phyloP scores from a whole-genome alignment of 2,797 vertebrate genomes.

The Nyctibius grandis region DNA sequence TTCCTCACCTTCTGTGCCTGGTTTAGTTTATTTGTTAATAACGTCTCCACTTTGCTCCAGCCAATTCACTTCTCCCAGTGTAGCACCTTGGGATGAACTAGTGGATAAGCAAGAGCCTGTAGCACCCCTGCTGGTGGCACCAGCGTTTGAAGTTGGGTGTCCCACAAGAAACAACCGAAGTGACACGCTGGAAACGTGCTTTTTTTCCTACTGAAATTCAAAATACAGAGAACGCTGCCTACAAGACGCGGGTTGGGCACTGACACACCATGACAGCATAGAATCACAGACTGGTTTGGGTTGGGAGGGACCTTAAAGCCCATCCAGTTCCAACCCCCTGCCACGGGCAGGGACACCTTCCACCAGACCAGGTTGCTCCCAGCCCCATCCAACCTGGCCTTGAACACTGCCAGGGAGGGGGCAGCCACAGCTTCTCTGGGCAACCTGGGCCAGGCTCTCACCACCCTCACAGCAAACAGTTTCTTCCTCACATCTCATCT shows the following conservation, averaged over 20 bases:
- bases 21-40: too few species aligned
- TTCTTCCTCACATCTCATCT: too few species aligned
- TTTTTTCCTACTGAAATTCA: background rate
- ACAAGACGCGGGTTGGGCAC: background rate
- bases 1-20: background rate
- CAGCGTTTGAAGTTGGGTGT: accelerated
- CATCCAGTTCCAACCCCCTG: too few species aligned
- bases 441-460: too few species aligned
- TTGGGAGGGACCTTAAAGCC: too few species aligned
- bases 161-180: background rate
- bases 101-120: background rate
- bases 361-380: too few species aligned
- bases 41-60: background rate
- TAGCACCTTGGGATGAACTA: background rate
- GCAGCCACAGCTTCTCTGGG: too few species aligned
- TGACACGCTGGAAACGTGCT: accelerated
- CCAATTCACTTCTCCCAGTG: background rate
- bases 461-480: too few species aligned
- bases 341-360: too few species aligned
- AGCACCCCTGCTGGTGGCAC: background rate
- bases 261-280: accelerated
- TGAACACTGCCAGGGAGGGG: too few species aligned
- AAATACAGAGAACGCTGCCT: accelerated
- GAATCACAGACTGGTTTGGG: too few species aligned
- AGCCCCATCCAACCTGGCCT: too few species aligned